Evolutionary conservation across 64 coral and sea anemone genomes (phyloP).

Genomic region (Trachythela sp.): DNA sequence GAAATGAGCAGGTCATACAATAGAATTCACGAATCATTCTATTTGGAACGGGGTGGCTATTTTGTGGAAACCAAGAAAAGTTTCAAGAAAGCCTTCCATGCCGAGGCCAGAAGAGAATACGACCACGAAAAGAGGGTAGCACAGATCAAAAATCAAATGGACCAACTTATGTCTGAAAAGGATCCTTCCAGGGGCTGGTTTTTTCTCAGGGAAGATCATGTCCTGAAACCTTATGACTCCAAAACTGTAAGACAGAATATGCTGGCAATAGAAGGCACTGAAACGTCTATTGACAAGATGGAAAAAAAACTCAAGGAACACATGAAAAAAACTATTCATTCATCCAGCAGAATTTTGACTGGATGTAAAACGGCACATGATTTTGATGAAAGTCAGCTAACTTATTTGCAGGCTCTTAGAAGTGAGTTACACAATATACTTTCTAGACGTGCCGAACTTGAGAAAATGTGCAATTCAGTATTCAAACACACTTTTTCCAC

Average conservation of each 20-base stretch:
- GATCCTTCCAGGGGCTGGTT: slow-evolving; percentile 47
- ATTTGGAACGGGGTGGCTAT: slow-evolving; percentile 38
- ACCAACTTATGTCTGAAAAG: slow-evolving; percentile 37
- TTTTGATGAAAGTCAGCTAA: slow-evolving; percentile 41
- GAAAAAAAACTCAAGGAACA: slow-evolving; percentile 25
- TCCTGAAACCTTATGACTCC: slow-evolving; percentile 26
- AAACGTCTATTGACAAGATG: slow-evolving; percentile 26
- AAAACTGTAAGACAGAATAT: slow-evolving; percentile 32
- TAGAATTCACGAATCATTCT: slow-evolving; percentile 41
- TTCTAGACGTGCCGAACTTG: neutral
- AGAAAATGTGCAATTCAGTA: slow-evolving; percentile 29
- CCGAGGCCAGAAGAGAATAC: slow-evolving; percentile 44
- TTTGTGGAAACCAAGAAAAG: slow-evolving; percentile 26
- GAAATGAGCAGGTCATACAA: slow-evolving; percentile 49
- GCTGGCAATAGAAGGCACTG: slow-evolving; percentile 9
- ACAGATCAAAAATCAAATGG: slow-evolving; percentile 25
- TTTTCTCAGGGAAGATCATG: slow-evolving; percentile 34
- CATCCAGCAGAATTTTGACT: slow-evolving; percentile 43
- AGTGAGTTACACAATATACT: slow-evolving; percentile 24
- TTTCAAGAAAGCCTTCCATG: slow-evolving; percentile 46
- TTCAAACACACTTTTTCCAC: slow-evolving; percentile 33
- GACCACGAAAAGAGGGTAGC: slow-evolving; percentile 26
- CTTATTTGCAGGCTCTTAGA: slow-evolving; percentile 31
- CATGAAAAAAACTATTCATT: slow-evolving; percentile 42
- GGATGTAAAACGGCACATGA: slow-evolving; percentile 45